Evolutionary conservation across 2,113 vertebrate species (phyloP).

Genomic region (Eulacestoma nigropectus): DNA sequence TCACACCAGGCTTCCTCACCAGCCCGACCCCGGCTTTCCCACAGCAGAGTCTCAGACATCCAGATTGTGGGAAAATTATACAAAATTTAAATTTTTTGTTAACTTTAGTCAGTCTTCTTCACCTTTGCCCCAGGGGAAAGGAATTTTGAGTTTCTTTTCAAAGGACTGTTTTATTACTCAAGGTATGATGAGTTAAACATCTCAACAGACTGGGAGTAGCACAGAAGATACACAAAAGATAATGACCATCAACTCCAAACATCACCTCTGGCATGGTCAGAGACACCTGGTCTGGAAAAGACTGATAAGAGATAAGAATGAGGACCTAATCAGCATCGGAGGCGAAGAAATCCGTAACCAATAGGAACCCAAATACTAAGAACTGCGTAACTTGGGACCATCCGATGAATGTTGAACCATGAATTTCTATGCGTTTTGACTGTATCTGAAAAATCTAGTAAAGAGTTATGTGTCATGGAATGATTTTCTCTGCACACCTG

Average conservation of each 20-base stretch:
- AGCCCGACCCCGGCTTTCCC: neutral
- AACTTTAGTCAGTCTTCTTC: neutral
- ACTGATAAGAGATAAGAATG: neutral
- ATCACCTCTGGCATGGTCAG: too few species aligned
- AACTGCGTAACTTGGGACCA: neutral
- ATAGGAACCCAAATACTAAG: neutral
- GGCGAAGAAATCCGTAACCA: accelerated
- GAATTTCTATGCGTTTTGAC: neutral
- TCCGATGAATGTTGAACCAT: too few species aligned
- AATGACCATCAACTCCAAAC: neutral
- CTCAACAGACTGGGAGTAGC: neutral
- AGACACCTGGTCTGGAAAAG: neutral
- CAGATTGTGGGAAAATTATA: neutral
- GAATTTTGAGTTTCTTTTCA: neutral
- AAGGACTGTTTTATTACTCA: neutral
- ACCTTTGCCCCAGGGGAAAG: accelerated
- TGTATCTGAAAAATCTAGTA: neutral
- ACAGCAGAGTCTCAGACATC: neutral
- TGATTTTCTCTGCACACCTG: neutral
- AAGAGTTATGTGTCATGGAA: neutral
- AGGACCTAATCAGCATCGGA: neutral
- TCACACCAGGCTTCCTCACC: neutral
- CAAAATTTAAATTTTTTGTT: neutral
- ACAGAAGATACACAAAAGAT: neutral
- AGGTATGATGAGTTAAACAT: accelerated